Evolutionary conservation across 92 coral and sea anemone species (phyloP), one percentile per base, ranked within the genome.

Genomic region (Anthopleura xanthogrammica): DNA sequence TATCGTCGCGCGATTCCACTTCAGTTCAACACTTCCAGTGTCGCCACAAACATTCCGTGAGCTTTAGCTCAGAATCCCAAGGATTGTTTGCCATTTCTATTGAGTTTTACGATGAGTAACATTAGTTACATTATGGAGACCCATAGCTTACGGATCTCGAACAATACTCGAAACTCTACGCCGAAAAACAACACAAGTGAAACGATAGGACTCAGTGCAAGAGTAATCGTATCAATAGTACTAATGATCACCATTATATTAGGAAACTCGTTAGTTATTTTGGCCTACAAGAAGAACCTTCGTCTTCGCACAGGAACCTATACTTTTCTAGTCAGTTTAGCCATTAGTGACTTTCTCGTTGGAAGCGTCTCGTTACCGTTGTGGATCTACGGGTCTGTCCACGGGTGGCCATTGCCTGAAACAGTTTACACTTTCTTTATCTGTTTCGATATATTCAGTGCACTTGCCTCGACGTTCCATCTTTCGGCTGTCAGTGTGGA

Each of bases 391-490:
- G 92, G 91, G 9, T 87, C 84, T 19, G 64, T 90, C 3, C 70
- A 42, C n/a, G 79, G 68, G 16, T 91, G 95, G 95, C 52, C 86
- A 0, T 60, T 93, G 9, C 79, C 87, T 62, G 79, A 64, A 7
- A 40, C 52, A 5, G 41, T 87, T 3, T 39, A 2, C 29, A 76
- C 83, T n/a, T 83, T 94, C 85, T 94, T 82, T 81, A 88, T 83
- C 36, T 88, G 91, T 39, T 85, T 94, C 73, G 98, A 95, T 71
- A 92, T 95, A 48, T 89, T 95, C 85, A 94, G 95, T 52, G 98
- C 94, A 12, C 80, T 93, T 41, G 98, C 96, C 12, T 95, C 98
- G n/a, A 95, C 89, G 17, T 88, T 95, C 70, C 98, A 95, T 42
- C 88, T 95, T 16, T 94, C 95, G 12, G 91, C 95, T 5, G 92